phyloP scores from a whole-genome alignment of 2,888 invertebrate genomes.

The Pimpla rufipes region DNA sequence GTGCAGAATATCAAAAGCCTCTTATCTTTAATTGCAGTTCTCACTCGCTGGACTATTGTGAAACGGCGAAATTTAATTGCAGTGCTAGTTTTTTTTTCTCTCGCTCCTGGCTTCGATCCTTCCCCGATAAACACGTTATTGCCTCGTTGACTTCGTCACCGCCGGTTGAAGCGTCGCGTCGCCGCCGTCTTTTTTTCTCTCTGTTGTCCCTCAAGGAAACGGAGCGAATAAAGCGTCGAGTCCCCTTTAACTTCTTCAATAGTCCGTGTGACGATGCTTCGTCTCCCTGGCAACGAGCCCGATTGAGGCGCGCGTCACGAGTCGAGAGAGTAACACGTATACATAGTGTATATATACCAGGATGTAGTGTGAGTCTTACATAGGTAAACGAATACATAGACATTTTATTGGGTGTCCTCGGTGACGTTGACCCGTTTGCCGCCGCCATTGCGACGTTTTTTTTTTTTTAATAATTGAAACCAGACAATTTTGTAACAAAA shows the following conservation, averaged over 20 bases:
- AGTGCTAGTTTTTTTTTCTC: conserved; percentile 4
- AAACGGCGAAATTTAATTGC: conserved; percentile 52
- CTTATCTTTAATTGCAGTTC: conserved; percentile 40
- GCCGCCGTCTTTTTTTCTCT: conserved; percentile 37
- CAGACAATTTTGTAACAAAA: too few species aligned
- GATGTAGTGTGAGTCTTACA: conserved; percentile 4
- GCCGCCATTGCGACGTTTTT: neutral
- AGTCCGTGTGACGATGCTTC: conserved; percentile 82
- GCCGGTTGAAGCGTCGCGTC: conserved; percentile 25
- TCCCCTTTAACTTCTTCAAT: conserved; percentile 83
- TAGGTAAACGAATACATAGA: conserved; percentile 40
- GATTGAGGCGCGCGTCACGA: conserved; percentile 83
- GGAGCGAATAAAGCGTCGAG: conserved; percentile 71
- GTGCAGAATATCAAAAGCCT: conserved; percentile 8
- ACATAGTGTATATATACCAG: neutral
- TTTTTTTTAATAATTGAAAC: too few species aligned
- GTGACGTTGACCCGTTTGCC: conserved; percentile 31
- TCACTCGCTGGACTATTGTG: conserved; percentile 34
- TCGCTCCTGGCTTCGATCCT: neutral
- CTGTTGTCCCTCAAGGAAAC: conserved; percentile 33
- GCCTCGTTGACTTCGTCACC: conserved; percentile 59
- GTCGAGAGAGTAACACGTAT: conserved; percentile 75
- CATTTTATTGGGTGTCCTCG: conserved; percentile 16
- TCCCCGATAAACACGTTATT: conserved; percentile 52
- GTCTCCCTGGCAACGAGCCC: conserved; percentile 84